Conservation (phyloP, 2,888 invertebrate species). For the Gymnoscelis rufifasciata region DNA sequence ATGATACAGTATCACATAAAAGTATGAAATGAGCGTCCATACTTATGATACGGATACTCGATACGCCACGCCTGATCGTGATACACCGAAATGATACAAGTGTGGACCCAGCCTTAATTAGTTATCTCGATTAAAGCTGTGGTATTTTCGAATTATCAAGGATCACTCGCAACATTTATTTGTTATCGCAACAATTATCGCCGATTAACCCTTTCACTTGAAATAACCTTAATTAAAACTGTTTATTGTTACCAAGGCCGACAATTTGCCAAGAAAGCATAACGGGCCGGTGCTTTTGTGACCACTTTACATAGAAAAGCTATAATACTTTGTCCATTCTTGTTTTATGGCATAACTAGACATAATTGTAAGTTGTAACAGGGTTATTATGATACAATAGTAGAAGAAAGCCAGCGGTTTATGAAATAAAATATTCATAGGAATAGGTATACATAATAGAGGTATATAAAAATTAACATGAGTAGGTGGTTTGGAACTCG, state of each 20-base stretch:
- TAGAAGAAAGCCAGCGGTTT: too few relatives aligned
- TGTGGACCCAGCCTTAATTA: too few relatives aligned
- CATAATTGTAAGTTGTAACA: not conserved
- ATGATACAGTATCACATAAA: too few relatives aligned
- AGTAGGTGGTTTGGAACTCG: too few relatives aligned
- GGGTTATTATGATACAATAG: not conserved
- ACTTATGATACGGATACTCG: too few relatives aligned
- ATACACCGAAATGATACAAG: too few relatives aligned
- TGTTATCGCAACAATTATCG: too few relatives aligned
- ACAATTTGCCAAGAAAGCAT: slow-evolving; percentile 24
- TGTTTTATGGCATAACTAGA: slow-evolving; percentile 3
- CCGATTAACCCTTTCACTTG: slow-evolving; percentile 26
- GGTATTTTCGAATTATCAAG: slow-evolving; percentile 32
- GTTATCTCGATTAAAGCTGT: not conserved
- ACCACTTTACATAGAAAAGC: slow-evolving; percentile 13
- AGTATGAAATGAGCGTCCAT: too few relatives aligned
- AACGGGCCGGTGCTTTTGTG: slow-evolving; percentile 16
- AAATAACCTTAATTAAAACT: slow-evolving; percentile 4
- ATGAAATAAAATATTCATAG: too few relatives aligned
- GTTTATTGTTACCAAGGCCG: slow-evolving; percentile 3
- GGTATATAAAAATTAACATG: too few relatives aligned
- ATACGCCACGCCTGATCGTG: too few relatives aligned
- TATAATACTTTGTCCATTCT: not conserved
- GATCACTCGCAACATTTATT: slow-evolving; percentile 37
- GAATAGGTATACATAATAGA: too few relatives aligned